Percentiles rank a stretch among this genome's conserved stretches.
phyloP scores from a whole-genome alignment of 2,888 invertebrate genomes.

The Odiellus spinosus region DNA sequence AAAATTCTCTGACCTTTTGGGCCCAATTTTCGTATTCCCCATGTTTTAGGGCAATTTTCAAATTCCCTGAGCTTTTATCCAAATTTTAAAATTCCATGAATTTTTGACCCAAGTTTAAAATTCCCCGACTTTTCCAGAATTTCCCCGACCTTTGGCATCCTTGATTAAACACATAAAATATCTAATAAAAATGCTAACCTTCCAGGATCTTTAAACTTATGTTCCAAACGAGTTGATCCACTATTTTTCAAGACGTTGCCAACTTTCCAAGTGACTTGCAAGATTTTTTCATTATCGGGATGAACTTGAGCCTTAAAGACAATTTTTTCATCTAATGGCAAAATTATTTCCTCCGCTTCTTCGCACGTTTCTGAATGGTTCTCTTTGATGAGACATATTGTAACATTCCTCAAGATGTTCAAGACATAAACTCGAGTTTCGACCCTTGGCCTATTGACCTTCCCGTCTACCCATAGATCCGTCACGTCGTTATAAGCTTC shows the following conservation, averaged over 20 bases:
- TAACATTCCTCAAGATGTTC: slow-evolving; percentile 1
- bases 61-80: too few relatives aligned
- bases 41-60: too few relatives aligned
- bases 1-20: too few relatives aligned
- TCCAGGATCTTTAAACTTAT: slow-evolving; percentile 11
- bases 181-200: slow-evolving; percentile 4
- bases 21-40: too few relatives aligned
- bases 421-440: slow-evolving; percentile 13
- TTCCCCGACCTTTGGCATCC: too few relatives aligned
- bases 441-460: slow-evolving; percentile 7
- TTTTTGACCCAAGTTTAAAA: too few relatives aligned
- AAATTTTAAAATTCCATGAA: too few relatives aligned
- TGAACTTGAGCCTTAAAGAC: slow-evolving; percentile 6
- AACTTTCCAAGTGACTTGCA: slow-evolving; percentile 11
- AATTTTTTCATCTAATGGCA: slow-evolving; percentile 10
- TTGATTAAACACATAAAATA: neutral
- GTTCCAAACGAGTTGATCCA: slow-evolving; percentile 3
- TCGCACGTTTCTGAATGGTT: too few relatives aligned
- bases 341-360: slow-evolving; percentile 1
- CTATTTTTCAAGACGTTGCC: slow-evolving; percentile 9
- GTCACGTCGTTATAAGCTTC: slow-evolving; percentile 15
- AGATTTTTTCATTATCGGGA: slow-evolving; percentile 8
- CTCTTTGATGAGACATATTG: too few relatives aligned
- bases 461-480: slow-evolving; percentile 7
- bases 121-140: too few relatives aligned